Conservation (phyloP, 2,888 invertebrate species). For the Omphaloscelis lunosa region DNA sequence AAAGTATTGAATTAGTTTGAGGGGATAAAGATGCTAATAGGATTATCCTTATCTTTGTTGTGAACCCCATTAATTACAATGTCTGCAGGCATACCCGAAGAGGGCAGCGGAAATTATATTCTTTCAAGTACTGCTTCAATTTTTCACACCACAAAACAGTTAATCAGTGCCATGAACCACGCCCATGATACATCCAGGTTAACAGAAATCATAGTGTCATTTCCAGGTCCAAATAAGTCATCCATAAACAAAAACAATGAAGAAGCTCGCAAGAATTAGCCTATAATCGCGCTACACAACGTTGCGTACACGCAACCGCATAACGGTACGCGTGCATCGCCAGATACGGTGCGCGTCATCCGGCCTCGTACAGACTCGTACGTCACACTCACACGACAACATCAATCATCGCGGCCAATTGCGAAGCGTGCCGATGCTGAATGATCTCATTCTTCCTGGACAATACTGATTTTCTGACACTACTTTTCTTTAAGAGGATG, state of each 20-base stretch:
- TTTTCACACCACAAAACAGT: background rate
- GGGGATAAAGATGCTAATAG: background rate
- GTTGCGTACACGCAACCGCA: constrained; percentile 64
- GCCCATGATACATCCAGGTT: background rate
- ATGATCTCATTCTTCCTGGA: constrained; percentile 66
- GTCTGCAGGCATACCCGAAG: background rate
- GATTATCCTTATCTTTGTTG: background rate
- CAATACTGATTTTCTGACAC: constrained; percentile 50
- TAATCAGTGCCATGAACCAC: background rate
- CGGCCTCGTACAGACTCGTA: constrained; percentile 56
- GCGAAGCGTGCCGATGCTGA: constrained; percentile 65
- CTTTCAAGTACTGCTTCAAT: background rate
- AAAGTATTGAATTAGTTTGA: constrained; percentile 30
- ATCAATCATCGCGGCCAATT: constrained; percentile 67
- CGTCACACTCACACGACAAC: constrained; percentile 64
- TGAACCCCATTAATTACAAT: background rate
- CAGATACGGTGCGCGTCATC: constrained; percentile 68
- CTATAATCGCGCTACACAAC: constrained; percentile 57
- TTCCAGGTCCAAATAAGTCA: constrained; percentile 11
- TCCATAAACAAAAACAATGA: constrained; percentile 41
- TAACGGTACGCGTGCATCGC: constrained; percentile 69
- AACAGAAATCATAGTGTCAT: constrained; percentile 13
- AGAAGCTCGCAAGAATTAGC: constrained; percentile 41
- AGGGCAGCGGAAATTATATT: background rate
- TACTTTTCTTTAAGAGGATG: constrained; percentile 22